phyloP scores from a whole-genome alignment of 2,113 vertebrate species.

The Opisthocomus hoazin region DNA sequence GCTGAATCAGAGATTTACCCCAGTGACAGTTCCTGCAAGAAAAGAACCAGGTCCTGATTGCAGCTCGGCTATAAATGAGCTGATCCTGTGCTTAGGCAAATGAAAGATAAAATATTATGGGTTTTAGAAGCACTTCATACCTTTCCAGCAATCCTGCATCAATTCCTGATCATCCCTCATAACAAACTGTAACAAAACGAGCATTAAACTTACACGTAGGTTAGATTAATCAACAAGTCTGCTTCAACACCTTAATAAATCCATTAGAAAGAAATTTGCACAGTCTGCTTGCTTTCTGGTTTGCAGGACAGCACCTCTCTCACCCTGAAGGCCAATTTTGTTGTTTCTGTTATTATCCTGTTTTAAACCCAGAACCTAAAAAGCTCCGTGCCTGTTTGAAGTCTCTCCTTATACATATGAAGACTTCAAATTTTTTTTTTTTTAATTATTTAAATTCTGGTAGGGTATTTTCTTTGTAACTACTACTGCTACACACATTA shows the following conservation, averaged over 20 bases:
- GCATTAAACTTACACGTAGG: not conserved
- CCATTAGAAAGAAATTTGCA: not conserved
- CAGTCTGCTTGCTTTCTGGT: not conserved
- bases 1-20: not conserved
- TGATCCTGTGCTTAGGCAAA: not conserved
- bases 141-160: not conserved
- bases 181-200: not conserved
- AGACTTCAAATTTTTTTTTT: not conserved
- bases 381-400: not conserved
- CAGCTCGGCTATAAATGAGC: not conserved
- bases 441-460: not conserved
- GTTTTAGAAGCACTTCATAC: not conserved
- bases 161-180: not conserved
- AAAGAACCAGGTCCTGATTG: not conserved
- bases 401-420: not conserved
- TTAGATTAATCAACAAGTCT: not conserved
- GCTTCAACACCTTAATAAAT: not conserved
- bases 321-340: not conserved
- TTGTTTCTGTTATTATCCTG: not conserved
- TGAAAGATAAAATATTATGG: not conserved
- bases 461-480: not conserved
- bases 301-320: not conserved
- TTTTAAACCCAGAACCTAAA: not conserved
- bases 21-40: not conserved
- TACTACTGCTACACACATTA: not conserved